Evolutionary conservation across 2,888 invertebrate species (phyloP).

Genomic region (Altica lythri): DNA sequence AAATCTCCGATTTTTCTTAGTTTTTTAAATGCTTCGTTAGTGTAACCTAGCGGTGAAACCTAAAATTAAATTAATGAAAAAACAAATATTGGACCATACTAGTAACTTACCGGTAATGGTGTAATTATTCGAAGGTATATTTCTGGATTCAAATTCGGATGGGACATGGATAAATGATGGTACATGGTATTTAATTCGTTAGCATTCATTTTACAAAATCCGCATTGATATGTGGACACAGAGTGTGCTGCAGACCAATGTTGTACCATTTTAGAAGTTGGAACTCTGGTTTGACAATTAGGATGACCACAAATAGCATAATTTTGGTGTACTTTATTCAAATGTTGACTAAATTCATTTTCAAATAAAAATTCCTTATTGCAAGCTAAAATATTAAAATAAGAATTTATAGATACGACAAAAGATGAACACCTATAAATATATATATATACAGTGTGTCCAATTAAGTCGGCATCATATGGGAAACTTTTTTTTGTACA

Average conservation of each 20-base stretch:
- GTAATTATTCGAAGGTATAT: constrained; percentile 33
- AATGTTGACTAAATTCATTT: constrained; percentile 46
- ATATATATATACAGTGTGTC: too few species aligned
- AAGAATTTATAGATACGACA: too few species aligned
- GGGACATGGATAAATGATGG: constrained; percentile 36
- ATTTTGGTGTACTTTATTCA: constrained; percentile 47
- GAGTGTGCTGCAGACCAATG: constrained; percentile 59
- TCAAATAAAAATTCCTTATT: constrained; percentile 40
- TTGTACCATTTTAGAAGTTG: constrained; percentile 52
- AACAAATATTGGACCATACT: background rate
- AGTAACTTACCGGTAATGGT: constrained; percentile 23
- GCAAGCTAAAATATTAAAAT: constrained; percentile 36
- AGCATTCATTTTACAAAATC: constrained; percentile 37
- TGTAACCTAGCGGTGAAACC: constrained; percentile 33
- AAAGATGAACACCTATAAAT: too few species aligned
- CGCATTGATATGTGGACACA: constrained; percentile 52
- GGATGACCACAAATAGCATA: constrained; percentile 38
- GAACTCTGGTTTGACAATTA: constrained; percentile 28
- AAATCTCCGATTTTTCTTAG: constrained; percentile 34
- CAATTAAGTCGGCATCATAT: too few species aligned
- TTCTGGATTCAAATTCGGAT: constrained; percentile 35
- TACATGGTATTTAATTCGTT: constrained; percentile 36
- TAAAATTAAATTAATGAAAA: too few species aligned
- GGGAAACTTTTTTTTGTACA: too few species aligned
- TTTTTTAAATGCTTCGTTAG: constrained; percentile 36